Evolutionary conservation across 2,888 invertebrate genomes (phyloP), one percentile per base, ranked within the genome.

Genomic region (Cheilosia variabilis): DNA sequence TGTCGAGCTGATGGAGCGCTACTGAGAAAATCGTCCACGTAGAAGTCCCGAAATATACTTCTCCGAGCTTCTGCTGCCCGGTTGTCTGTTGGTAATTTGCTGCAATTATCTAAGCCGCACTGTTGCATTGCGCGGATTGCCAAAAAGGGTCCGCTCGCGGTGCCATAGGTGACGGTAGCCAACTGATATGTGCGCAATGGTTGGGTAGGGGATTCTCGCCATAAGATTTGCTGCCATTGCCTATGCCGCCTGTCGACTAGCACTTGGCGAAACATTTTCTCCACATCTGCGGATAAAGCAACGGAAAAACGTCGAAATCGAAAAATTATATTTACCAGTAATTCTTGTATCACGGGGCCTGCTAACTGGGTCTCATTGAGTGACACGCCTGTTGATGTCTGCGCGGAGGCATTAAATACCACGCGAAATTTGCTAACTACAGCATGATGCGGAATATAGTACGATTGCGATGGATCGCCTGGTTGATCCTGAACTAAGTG

Each of bases 271-370:
- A 87, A 89, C 88, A 89, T 88, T 41, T 88, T 86, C n/a, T 87
- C 87, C 5, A 89, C 87, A 43, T 89, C 88, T 52, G 86, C 79
- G 0, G 88, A 88, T 52, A 89, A 84, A 4, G 88, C 88, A 47
- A 87, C 62, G 13, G 45, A 27, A 45, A 88, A 87, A 9, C 65
- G 47, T 34, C 88, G 66, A 31, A 88, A 88, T 7, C 88, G 79
- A 15, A 83, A 24, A 24, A 89, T 87, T 1, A 88, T 83, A 27
- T 88, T 81, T 43, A 71, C 41, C 50, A 78, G 27, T 5, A 65
- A 17, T 9, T 71, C 78, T 22, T 71, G 78, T 27, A 63, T 55
- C 4, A 41, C 17, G 0, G 57, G 71, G 13, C 57, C 77, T 6
- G 58, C 77, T 60, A 62, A 27, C 27, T 55, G 60, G 4, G 45